These are phyloP conservation scores for Odontamblyopus rebecca DNA, from an alignment of 2,797 vertebrate species.

Conservation along the genomic window DNA sequence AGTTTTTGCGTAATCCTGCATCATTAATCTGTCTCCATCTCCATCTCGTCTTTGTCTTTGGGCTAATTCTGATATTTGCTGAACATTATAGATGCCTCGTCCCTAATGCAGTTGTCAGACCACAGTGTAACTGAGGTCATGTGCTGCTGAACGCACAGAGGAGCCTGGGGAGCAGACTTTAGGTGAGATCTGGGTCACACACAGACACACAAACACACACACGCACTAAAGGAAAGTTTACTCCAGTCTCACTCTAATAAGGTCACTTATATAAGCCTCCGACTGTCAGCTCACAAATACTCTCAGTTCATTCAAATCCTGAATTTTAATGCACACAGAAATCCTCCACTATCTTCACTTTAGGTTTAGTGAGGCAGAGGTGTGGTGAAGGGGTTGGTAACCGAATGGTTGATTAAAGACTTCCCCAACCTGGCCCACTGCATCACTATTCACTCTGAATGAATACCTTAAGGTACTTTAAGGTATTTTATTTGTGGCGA, in stretches of 20 bases:
- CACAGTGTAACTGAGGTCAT: slow-evolving; percentile 27
- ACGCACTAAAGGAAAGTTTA: slow-evolving; percentile 53
- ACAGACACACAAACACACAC: slow-evolving; percentile 47
- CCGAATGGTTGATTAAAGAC: neutral
- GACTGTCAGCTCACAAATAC: slow-evolving; percentile 46
- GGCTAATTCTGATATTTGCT: no score
- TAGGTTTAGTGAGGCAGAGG: neutral
- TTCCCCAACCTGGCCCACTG: neutral
- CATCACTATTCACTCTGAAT: neutral
- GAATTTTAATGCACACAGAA: neutral
- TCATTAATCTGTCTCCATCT: no score
- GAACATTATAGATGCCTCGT: no score
- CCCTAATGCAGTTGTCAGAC: slow-evolving; percentile 37
- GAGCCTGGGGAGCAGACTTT: slow-evolving; percentile 52
- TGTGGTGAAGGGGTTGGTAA: neutral
- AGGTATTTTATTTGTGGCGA: no score
- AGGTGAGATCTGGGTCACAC: slow-evolving; percentile 62
- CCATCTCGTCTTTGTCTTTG: no score
- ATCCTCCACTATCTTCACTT: neutral
- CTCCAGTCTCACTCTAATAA: slow-evolving; percentile 52
- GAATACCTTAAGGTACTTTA: neutral
- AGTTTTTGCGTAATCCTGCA: no score
- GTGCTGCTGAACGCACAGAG: slow-evolving; percentile 23
- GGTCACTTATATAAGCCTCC: slow-evolving; percentile 43
- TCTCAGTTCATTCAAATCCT: slow-evolving; percentile 19